Conservation (phyloP, 2,797 vertebrate genomes). For the Erithacus rubecula region DNA sequence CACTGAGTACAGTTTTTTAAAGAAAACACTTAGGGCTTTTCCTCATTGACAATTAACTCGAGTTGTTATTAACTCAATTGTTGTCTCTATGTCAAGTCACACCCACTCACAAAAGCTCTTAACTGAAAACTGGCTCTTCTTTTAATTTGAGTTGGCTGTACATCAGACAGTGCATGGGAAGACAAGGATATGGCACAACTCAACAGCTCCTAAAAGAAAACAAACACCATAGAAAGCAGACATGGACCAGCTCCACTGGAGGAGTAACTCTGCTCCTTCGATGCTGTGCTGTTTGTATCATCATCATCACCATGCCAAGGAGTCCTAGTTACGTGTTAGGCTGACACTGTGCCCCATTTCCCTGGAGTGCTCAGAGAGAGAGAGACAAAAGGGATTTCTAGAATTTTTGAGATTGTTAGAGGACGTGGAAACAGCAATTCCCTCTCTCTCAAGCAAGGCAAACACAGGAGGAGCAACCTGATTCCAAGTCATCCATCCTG, state of each 20-base stretch:
- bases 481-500: neutral
- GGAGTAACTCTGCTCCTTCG: constrained; percentile 6
- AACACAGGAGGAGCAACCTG: neutral
- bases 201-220: constrained; percentile 44
- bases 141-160: constrained; percentile 64
- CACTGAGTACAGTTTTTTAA: neutral
- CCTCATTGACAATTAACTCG: constrained; percentile 50
- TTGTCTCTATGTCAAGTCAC: constrained; percentile 49
- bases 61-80: constrained; percentile 45
- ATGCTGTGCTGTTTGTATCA: neutral
- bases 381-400: neutral
- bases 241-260: constrained; percentile 46
- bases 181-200: constrained; percentile 39
- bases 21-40: neutral
- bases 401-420: neutral
- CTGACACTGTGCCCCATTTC: neutral
- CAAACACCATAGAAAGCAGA: constrained; percentile 57
- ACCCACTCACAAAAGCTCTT: constrained; percentile 56
- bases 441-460: neutral
- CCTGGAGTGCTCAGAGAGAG: neutral
- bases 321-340: neutral
- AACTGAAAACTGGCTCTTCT: constrained; percentile 47
- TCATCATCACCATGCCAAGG: neutral
- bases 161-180: constrained; percentile 38
- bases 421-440: neutral